phyloP scores from a whole-genome alignment of 2,797 vertebrate genomes.

The Amazona finschi region DNA sequence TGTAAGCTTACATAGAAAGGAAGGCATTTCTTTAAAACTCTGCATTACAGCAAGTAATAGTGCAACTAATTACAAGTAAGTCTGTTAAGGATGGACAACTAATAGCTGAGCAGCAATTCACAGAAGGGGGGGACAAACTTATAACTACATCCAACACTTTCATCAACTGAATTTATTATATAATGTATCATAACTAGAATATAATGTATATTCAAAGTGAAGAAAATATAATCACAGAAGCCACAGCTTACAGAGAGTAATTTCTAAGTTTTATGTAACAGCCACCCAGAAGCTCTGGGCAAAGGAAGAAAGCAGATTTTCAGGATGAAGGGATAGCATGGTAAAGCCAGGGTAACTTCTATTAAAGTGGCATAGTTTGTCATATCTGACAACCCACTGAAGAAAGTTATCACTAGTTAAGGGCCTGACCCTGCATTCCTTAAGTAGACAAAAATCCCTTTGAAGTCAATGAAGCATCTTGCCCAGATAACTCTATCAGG shows the following conservation, averaged over 20 bases:
- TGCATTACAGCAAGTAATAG: background rate
- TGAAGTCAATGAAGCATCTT: conserved; percentile 60
- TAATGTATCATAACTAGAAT: background rate
- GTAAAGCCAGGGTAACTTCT: background rate
- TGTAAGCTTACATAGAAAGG: background rate
- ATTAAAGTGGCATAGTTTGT: conserved; percentile 45
- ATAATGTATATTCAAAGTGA: background rate
- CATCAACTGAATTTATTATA: background rate
- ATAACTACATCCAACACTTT: background rate
- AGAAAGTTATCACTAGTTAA: conserved; percentile 65
- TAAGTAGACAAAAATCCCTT: conserved; percentile 62
- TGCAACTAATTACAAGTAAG: background rate
- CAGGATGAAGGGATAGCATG: background rate
- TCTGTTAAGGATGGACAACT: background rate
- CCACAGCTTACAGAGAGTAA: background rate
- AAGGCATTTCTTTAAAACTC: background rate
- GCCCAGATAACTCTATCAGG: conserved; percentile 51
- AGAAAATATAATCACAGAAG: background rate
- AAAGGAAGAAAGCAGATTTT: background rate
- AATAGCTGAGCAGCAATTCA: background rate
- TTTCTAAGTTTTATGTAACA: background rate
- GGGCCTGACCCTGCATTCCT: conserved; percentile 66
- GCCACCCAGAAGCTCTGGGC: background rate
- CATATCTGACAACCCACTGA: conserved; percentile 59
- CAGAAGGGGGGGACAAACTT: background rate